Evolutionary conservation across 1,140 invertebrate species (phyloP), one percentile per base, ranked within the genome.

Genomic region (Drosophila ironensis): DNA sequence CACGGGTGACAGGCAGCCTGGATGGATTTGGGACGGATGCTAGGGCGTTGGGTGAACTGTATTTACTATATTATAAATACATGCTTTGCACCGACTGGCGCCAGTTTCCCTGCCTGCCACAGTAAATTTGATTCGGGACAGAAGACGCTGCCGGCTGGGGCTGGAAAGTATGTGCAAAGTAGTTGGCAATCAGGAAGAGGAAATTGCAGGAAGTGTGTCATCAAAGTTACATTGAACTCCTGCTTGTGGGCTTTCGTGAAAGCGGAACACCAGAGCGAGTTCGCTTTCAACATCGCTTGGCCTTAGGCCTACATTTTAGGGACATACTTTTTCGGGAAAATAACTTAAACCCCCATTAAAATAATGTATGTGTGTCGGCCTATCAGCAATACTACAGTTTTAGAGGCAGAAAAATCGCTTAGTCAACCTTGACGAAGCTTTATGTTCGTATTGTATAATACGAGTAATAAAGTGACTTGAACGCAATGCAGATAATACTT

Each of bases 151-250:
- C 28, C 33, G 44, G 44, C 38, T 25, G 20, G 44, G 48, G 78
- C 41, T 44, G n/a, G 19, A 35, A 72, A 80, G 53, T 61, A 59
- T 46, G 47, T 71, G 67, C 40, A 51, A 64, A 52, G 27, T 30
- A 30, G 30, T 48, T 46, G 42, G 66, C 72, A 82, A 77, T 72
- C 71, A 56, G 61, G 42, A 84, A 72, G 25, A 17, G 72, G 42
- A 81, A 75, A 61, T 75, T 38, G 28, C 35, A 20, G 45, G 50
- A 45, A 74, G 42, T 42, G 41, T 41, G 59, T 28, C 28, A 53
- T 51, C 22, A 61, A 53, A 56, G 53, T 56, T 52, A 67, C 54
- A 54, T 63, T 72, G 40, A 63, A 76, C 40, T 50, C 46, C 9
- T 24, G 5, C 11, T 9, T 6, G 28, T 16, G 2, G 6, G 4